phyloP scores from a whole-genome alignment of 1,140 invertebrate genomes.

The Globodera rostochiensis region DNA sequence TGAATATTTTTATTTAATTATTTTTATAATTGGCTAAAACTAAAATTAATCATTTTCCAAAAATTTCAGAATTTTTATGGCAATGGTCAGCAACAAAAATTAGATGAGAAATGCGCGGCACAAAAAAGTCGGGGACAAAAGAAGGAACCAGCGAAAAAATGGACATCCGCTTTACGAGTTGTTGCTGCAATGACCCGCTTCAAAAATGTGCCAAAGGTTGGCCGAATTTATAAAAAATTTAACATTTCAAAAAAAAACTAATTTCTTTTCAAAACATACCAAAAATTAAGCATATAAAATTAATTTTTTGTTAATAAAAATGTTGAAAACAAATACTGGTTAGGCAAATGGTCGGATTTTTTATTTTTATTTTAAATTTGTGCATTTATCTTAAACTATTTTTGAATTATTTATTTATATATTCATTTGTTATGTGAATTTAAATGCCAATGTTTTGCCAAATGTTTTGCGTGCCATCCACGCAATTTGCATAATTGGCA shows the following conservation, averaged over 20 bases:
- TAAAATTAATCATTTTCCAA: neutral
- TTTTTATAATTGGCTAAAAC: neutral
- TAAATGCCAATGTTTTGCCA: neutral
- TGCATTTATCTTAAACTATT: too few species aligned
- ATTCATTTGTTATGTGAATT: too few species aligned
- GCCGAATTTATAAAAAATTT: too few species aligned
- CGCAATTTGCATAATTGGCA: neutral
- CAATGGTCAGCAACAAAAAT: neutral
- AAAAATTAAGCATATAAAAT: too few species aligned
- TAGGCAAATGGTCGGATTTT: neutral
- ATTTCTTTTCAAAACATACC: too few species aligned
- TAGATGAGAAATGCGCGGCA: neutral
- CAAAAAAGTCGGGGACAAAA: too few species aligned
- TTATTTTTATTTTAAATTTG: neutral
- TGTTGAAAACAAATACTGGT: neutral
- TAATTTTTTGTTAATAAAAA: too few species aligned
- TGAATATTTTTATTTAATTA: too few species aligned
- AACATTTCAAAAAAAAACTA: too few species aligned
- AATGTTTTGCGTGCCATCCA: neutral
- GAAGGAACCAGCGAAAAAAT: constrained; percentile 30
- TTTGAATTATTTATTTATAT: too few species aligned
- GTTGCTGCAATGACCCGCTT: constrained; percentile 48
- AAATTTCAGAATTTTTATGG: neutral
- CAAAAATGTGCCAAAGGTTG: constrained; percentile 44
- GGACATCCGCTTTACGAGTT: constrained; percentile 47